Conservation (phyloP, 2,113 vertebrate genomes). For the Candoia aspera region DNA sequence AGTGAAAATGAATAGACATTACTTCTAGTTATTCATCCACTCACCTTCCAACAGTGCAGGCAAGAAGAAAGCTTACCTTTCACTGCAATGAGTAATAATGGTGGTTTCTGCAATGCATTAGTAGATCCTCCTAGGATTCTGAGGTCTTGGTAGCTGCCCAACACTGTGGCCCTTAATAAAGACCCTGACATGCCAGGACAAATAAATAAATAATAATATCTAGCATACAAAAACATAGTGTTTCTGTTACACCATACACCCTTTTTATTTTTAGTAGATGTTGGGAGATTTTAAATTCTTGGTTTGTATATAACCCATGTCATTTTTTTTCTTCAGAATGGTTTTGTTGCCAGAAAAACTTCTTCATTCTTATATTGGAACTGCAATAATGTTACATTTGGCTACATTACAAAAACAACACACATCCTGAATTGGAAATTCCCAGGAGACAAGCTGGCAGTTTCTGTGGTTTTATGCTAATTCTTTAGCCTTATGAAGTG, state of each 20-base stretch:
- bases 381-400: not conserved
- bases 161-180: too few species aligned
- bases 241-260: too few species aligned
- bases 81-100: too few species aligned
- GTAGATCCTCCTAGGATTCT: too few species aligned
- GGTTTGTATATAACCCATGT: not conserved
- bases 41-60: too few species aligned
- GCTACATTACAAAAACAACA: conserved; percentile 19
- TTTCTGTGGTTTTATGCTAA: not conserved
- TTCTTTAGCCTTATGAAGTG: not conserved
- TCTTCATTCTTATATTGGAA: not conserved
- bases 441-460: not conserved
- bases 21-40: too few species aligned
- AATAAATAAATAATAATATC: too few species aligned
- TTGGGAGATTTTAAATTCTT: not conserved
- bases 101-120: too few species aligned
- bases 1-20: too few species aligned
- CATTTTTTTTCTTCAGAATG: not conserved
- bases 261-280: not conserved
- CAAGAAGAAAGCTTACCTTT: too few species aligned
- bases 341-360: not conserved
- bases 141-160: too few species aligned
- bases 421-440: conserved; percentile 1
- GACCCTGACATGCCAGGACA: too few species aligned
- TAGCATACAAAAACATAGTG: not conserved